Percentiles rank a stretch among this genome's conserved stretches.
Evolutionary conservation across 2,888 invertebrate genomes (phyloP).

Genomic region (Tipula confusa): DNA sequence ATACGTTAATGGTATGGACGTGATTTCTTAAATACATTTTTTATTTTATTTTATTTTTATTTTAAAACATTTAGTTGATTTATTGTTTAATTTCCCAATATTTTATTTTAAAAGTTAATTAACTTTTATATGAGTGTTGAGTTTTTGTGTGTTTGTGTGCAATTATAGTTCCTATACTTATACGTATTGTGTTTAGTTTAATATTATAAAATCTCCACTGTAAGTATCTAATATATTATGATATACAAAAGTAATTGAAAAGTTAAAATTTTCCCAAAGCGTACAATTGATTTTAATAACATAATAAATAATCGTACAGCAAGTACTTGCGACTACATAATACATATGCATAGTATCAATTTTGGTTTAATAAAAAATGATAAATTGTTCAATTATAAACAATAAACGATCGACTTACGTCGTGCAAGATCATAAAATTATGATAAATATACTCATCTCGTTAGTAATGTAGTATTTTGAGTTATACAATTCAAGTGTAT

Average conservation of each 20-base stretch:
- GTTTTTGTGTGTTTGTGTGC: background rate
- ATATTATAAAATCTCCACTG: background rate
- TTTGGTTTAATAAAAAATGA: slow-evolving; percentile 1
- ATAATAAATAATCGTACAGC: background rate
- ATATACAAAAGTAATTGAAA: background rate
- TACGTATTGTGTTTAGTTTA: background rate
- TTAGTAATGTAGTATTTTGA: background rate
- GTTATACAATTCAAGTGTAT: too few species aligned
- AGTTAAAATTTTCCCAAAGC: background rate
- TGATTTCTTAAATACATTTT: background rate
- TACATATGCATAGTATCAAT: background rate
- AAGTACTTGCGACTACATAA: background rate
- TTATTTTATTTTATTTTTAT: background rate
- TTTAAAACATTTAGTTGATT: background rate
- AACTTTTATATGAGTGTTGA: background rate
- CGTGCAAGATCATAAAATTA: background rate
- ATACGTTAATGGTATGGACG: background rate
- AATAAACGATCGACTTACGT: background rate
- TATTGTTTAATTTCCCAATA: background rate
- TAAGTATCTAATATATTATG: background rate
- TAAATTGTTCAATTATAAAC: background rate
- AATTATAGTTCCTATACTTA: background rate
- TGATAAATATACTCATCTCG: background rate
- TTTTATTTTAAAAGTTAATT: background rate
- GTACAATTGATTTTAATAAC: background rate